Conservation (phyloP, 1,140 invertebrate genomes). For the Zophobas atratus region DNA sequence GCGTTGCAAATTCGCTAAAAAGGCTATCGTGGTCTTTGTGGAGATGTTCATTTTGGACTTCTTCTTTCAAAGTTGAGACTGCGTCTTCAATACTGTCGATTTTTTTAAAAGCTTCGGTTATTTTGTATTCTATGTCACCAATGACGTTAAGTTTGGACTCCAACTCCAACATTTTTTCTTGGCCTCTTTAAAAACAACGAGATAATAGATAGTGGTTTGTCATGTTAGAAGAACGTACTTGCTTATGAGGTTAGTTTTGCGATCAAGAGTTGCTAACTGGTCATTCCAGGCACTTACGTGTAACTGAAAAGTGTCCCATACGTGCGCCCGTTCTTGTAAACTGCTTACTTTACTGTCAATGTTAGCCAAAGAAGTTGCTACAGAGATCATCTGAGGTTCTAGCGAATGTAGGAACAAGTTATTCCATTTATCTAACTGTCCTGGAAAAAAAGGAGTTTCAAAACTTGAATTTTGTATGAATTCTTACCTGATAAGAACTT, state of each 20-base stretch:
- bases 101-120: slow-evolving; percentile 60
- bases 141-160: slow-evolving; percentile 64
- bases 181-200: slow-evolving; percentile 60
- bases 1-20: slow-evolving; percentile 61
- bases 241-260: slow-evolving; percentile 69
- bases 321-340: slow-evolving; percentile 68
- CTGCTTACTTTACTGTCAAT: slow-evolving; percentile 67
- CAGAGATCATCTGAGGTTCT: slow-evolving; percentile 64
- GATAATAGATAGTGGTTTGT: background rate
- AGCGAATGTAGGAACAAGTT: slow-evolving; percentile 65
- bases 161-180: slow-evolving; percentile 64
- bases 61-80: slow-evolving; percentile 43
- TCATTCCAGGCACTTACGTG: slow-evolving; percentile 70
- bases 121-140: slow-evolving; percentile 63
- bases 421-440: slow-evolving; percentile 67
- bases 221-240: slow-evolving; percentile 60
- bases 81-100: slow-evolving; percentile 55
- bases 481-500: slow-evolving; percentile 55
- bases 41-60: slow-evolving; percentile 47
- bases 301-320: slow-evolving; percentile 69
- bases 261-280: slow-evolving; percentile 69
- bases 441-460: slow-evolving; percentile 51
- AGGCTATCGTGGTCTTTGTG: slow-evolving; percentile 52
- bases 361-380: slow-evolving; percentile 63
- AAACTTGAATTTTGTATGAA: slow-evolving; percentile 1